phyloP scores from a whole-genome alignment of 2,797 vertebrate genomes.

The Vireo griseus region DNA sequence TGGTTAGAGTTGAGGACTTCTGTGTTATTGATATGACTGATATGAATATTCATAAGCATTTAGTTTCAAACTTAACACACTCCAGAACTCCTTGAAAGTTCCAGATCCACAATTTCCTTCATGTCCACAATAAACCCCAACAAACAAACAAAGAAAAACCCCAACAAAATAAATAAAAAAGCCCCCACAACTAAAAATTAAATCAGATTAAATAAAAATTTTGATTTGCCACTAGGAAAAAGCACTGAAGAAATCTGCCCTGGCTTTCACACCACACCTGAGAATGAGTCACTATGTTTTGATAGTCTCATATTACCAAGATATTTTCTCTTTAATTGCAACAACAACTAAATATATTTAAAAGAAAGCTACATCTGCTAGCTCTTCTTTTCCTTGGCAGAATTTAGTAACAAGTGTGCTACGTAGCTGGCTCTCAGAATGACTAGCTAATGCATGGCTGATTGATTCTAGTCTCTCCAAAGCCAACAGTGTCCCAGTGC shows the following conservation, averaged over 20 bases:
- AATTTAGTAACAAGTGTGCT: neutral
- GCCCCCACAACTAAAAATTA: neutral
- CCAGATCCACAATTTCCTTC: neutral
- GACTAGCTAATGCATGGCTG: neutral
- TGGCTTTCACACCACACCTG: neutral
- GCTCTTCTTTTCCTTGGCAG: neutral
- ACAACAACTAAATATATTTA: neutral
- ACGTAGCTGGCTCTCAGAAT: neutral
- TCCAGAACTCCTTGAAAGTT: neutral
- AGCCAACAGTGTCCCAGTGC: neutral
- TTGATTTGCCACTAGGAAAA: neutral
- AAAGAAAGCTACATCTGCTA: neutral
- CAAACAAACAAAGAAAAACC: neutral
- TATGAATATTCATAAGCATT: neutral
- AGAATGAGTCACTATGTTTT: neutral
- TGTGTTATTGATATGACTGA: neutral
- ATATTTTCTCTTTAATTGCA: neutral
- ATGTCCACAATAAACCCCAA: neutral
- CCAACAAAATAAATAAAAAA: neutral
- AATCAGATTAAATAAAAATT: neutral
- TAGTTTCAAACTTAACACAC: neutral
- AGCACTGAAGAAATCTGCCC: neutral
- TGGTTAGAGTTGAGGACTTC: neutral
- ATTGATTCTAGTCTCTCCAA: neutral
- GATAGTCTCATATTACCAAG: neutral